Conservation (phyloP, 1,140 invertebrate species). For the Physella acuta region DNA sequence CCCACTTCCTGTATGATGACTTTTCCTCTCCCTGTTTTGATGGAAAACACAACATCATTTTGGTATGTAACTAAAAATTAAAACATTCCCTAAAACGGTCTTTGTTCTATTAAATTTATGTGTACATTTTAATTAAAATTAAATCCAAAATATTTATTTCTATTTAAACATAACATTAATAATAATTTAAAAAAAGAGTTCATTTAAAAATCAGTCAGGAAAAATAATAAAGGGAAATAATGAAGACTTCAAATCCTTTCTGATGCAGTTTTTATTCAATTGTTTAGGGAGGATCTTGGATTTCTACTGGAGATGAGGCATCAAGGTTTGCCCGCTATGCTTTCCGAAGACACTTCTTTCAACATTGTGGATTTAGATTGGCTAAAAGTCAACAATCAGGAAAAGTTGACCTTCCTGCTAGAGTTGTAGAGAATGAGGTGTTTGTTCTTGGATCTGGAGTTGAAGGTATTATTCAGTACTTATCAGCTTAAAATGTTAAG, state of each 20-base stretch:
- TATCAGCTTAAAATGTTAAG: too few relatives aligned
- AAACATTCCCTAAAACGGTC: too few relatives aligned
- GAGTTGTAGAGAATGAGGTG: constrained; percentile 39
- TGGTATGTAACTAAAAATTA: too few relatives aligned
- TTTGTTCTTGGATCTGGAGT: constrained; percentile 45
- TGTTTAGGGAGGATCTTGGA: constrained; percentile 57
- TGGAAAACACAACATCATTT: constrained; percentile 56
- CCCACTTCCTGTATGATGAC: constrained; percentile 56
- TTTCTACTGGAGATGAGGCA: constrained; percentile 53
- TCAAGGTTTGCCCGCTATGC: constrained; percentile 53
- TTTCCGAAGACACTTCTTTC: constrained; percentile 59
- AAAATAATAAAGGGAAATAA: too few relatives aligned
- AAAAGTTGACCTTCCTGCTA: constrained; percentile 34
- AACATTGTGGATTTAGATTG: constrained; percentile 56
- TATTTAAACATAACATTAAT: too few relatives aligned
- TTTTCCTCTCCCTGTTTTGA: constrained; percentile 58
- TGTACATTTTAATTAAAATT: too few relatives aligned
- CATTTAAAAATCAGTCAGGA: too few relatives aligned
- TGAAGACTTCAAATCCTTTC: too few relatives aligned
- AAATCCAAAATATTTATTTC: too few relatives aligned
- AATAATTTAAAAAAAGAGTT: too few relatives aligned
- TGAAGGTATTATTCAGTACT: constrained; percentile 40
- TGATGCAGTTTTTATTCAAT: constrained; percentile 22
- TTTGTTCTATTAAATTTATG: too few relatives aligned
- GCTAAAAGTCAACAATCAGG: constrained; percentile 32